Conservation (phyloP, 2,113 vertebrate species). For the Halcyon malimbica region DNA sequence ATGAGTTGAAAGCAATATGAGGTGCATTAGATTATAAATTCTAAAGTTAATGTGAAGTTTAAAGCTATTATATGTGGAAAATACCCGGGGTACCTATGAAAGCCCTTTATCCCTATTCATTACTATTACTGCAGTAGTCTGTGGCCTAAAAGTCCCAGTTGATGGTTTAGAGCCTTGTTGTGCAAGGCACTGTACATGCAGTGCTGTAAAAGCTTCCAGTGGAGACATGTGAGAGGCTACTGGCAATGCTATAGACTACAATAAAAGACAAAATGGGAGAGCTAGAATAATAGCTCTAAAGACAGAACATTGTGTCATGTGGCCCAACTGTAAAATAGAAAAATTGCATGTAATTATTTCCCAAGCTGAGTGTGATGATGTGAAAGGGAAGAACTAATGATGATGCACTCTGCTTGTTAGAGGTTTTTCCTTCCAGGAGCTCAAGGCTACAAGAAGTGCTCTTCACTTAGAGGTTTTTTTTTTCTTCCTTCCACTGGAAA, state of each 20-base stretch:
- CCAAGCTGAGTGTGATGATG: conserved; percentile 71
- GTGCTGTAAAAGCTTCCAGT: conserved; percentile 29
- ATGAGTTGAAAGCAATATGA: neutral
- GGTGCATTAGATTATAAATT: neutral
- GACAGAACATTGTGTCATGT: conserved; percentile 77
- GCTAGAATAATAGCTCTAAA: conserved; percentile 43
- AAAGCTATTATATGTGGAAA: neutral
- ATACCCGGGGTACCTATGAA: neutral
- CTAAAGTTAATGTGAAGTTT: neutral
- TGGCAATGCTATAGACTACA: conserved; percentile 35
- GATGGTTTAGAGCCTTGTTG: neutral
- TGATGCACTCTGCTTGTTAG: conserved; percentile 81
- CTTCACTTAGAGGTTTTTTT: conserved; percentile 29
- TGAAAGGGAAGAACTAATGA: conserved; percentile 80
- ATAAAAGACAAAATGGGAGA: conserved; percentile 65
- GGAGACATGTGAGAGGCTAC: conserved; percentile 50
- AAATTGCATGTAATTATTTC: conserved; percentile 85
- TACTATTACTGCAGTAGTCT: neutral
- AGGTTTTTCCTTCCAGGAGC: conserved; percentile 75
- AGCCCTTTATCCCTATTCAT: neutral
- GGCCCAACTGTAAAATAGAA: conserved; percentile 81
- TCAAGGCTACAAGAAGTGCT: conserved; percentile 73
- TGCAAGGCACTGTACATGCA: neutral
- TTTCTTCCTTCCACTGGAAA: conserved; percentile 17
- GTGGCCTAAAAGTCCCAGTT: neutral